Percentiles rank a stretch among this genome's conserved stretches.
phyloP scores from a whole-genome alignment of 2,113 vertebrate species.

The Chamaetylas fuelleborni region DNA sequence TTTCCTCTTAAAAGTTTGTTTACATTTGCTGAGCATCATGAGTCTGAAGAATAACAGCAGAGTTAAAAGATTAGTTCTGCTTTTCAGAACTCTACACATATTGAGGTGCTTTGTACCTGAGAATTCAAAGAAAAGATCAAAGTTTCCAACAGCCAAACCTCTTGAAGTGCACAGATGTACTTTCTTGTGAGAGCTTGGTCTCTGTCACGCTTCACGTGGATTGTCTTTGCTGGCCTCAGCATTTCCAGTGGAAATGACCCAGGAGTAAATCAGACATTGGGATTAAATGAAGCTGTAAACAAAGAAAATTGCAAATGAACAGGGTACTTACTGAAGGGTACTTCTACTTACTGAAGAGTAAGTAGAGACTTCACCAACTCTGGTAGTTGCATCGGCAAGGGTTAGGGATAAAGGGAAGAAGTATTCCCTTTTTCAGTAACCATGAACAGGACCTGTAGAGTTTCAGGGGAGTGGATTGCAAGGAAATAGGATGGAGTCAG shows the following conservation, averaged over 20 bases:
- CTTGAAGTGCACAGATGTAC: rapidly evolving
- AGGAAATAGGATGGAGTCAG: not conserved
- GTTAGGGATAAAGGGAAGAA: not conserved
- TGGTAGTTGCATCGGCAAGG: not conserved
- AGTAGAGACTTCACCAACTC: not conserved
- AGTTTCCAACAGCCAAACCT: not conserved
- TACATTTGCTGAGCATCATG: not conserved
- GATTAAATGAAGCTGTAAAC: not conserved
- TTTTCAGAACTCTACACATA: not conserved
- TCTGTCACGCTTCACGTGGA: not conserved
- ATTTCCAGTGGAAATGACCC: not conserved
- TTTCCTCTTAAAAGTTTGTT: not conserved
- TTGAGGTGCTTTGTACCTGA: not conserved
- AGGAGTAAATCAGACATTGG: not conserved
- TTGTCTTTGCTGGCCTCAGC: not conserved
- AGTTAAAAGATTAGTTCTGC: not conserved
- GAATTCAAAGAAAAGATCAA: not conserved
- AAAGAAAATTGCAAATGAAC: not conserved
- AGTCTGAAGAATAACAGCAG: not conserved
- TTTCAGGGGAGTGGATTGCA: not conserved
- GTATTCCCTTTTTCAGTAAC: not conserved
- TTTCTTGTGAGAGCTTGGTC: not conserved
- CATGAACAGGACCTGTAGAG: not conserved
- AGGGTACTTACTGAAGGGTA: too few species aligned
- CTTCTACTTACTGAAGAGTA: not conserved